Evolutionary conservation across 2,113 vertebrate species (phyloP).

Genomic region (Daubentonia madagascariensis): DNA sequence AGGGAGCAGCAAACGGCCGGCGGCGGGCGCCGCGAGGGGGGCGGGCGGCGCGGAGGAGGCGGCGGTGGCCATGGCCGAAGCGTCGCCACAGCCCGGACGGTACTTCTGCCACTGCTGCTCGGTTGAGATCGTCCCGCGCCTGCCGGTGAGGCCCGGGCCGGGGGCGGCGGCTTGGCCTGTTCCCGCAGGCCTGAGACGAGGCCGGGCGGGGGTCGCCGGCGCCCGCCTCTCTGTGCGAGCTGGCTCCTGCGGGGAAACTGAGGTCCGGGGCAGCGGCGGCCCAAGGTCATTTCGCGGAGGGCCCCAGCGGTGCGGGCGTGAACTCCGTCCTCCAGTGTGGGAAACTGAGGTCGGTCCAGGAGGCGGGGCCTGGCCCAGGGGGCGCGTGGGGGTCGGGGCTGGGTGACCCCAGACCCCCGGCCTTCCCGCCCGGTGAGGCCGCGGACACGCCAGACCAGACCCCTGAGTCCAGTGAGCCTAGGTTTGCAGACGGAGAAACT

Average conservation of each 20-base stretch:
- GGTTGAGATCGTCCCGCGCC: constrained; percentile 76
- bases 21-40: constrained; percentile 72
- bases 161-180: neutral
- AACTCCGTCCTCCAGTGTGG: neutral
- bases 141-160: constrained; percentile 71
- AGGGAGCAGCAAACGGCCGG: constrained; percentile 73
- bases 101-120: constrained; percentile 94
- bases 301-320: neutral
- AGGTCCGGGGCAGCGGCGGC: neutral
- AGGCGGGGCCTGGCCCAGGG: neutral
- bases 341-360: neutral
- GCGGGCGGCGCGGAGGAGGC: constrained; percentile 62
- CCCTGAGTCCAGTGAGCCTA: neutral
- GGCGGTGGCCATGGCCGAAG: constrained; percentile 91
- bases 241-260: neutral
- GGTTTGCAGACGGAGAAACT: neutral
- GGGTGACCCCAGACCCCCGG: neutral
- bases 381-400: neutral
- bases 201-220: neutral
- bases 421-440: neutral
- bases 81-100: constrained; percentile 90
- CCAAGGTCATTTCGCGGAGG: neutral
- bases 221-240: neutral
- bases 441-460: no score
- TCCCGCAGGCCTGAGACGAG: neutral